Percentiles rank a stretch among this genome's conserved stretches.
Evolutionary conservation across 2,113 vertebrate genomes (phyloP).

Genomic region (Campylomormyrus tamandua): DNA sequence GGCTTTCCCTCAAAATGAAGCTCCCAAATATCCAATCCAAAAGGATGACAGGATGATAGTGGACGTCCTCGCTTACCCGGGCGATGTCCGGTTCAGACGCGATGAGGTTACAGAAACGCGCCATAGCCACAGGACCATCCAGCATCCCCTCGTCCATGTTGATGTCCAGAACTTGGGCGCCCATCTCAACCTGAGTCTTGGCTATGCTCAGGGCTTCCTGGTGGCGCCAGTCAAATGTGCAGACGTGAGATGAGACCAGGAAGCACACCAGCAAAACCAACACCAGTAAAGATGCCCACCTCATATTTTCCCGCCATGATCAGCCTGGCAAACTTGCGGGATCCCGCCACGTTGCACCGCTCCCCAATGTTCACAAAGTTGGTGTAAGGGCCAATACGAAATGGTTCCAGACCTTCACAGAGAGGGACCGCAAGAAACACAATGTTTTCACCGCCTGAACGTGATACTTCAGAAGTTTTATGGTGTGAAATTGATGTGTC

Average conservation of each 20-base stretch:
- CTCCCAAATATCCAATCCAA: background rate
- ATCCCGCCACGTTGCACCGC: slow-evolving; percentile 94
- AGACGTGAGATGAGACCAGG: background rate
- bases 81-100: slow-evolving; percentile 88
- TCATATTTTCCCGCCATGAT: slow-evolving; percentile 89
- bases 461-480: background rate
- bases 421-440: background rate
- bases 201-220: slow-evolving; percentile 86
- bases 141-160: slow-evolving; percentile 99
- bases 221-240: background rate
- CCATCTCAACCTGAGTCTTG: slow-evolving; percentile 91
- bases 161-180: slow-evolving; percentile 89
- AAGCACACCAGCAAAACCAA: background rate
- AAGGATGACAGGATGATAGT: background rate
- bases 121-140: slow-evolving; percentile 80
- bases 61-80: slow-evolving; percentile 58
- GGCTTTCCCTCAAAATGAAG: background rate
- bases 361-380: slow-evolving; percentile 98
- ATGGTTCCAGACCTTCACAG: slow-evolving; percentile 81
- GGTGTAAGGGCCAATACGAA: slow-evolving; percentile 85
- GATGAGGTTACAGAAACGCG: slow-evolving; percentile 83
- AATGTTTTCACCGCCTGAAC: background rate
- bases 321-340: slow-evolving; percentile 86
- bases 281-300: slow-evolving; percentile 50
- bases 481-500: background rate